Base-by-base conservation (phyloP, 1,140 invertebrate genomes). In the Drosophila pachea region DNA sequence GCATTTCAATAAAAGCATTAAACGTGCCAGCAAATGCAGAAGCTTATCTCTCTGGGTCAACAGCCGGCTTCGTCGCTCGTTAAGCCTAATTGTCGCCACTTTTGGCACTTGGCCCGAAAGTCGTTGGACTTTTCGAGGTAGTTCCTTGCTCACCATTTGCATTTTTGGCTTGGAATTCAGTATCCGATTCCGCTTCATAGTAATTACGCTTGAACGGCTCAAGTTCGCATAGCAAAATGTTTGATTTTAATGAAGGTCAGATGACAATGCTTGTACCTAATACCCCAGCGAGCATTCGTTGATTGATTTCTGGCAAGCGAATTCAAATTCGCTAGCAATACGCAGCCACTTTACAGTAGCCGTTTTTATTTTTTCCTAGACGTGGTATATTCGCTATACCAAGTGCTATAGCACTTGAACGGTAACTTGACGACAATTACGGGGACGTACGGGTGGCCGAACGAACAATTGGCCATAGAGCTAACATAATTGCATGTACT, bases 171-270 rank as follows among this genome's bases (percentile, higher is more conserved):
- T 68, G 69, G 56, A 68, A 72, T 72, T 58, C n/a, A 52, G 59
- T 56, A 71, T 61, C 65, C 68, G 73, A 74, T 73, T 75, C 73
- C 75, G 68, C 74, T 71, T 73, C 64, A 64, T 64, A 75, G 73
- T 64, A 74, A 84, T 84, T 84, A 79, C 73, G 76, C 79, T 66
- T 69, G 49, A 86, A 63, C 69, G 69, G 68, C 81, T 83, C 66
- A 84, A 86, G 76, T 84, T 84, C 76, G 76, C 73, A 75, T 55
- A 83, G 75, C 58, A 76, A 67, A 75, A 77, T 47, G 65, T 83
- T 83, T 77, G 75, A 75, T 78, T 78, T 71, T 45, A 76, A 66
- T 75, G 79, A 84, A 84, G 81, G 79, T 71, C 81, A 29, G 5
- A 31, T 14, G 36, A 61, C 67, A 73, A 84, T 86, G 65, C 66